These are phyloP conservation scores for Botia almorhae DNA, from an alignment of 2,797 vertebrate genomes.

Conservation along the genomic window DNA sequence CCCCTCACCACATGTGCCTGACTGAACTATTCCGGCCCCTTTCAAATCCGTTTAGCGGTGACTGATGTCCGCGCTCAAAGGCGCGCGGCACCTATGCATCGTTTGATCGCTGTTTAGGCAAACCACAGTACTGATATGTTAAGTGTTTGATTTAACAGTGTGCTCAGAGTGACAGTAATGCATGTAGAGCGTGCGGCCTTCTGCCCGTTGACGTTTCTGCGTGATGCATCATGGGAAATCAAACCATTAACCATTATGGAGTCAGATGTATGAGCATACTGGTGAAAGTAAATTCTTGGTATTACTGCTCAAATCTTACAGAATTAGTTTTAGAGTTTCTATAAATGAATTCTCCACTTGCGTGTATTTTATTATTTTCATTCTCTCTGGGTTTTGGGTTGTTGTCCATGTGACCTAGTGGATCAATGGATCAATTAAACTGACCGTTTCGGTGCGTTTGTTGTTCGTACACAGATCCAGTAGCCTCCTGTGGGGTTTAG, in stretches of 20 bases:
- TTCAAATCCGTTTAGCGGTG: constrained; percentile 41
- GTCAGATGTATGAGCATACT: background rate
- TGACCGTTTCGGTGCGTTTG: constrained; percentile 22
- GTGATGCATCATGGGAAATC: background rate
- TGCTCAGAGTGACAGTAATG: constrained; percentile 58
- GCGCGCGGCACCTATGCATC: background rate
- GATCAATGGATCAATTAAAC: constrained; percentile 47
- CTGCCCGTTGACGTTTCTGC: background rate
- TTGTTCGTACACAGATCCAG: constrained; percentile 13
- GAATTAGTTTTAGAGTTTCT: constrained; percentile 15
- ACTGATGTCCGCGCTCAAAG: constrained; percentile 30
- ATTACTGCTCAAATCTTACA: constrained; percentile 7
- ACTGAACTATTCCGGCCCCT: constrained; percentile 40
- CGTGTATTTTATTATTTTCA: constrained; percentile 4
- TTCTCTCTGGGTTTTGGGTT: background rate
- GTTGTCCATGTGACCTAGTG: constrained; percentile 64
- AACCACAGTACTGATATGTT: constrained; percentile 8
- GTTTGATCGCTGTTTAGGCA: background rate
- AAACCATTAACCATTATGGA: background rate
- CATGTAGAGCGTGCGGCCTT: background rate
- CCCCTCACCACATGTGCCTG: constrained; percentile 33
- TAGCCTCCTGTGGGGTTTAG: constrained; percentile 59
- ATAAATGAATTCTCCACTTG: background rate
- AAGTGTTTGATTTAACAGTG: constrained; percentile 50
- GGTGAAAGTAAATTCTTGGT: constrained; percentile 11